Conservation (phyloP, 1,140 invertebrate species). For the Harpegnathos saltator region DNA sequence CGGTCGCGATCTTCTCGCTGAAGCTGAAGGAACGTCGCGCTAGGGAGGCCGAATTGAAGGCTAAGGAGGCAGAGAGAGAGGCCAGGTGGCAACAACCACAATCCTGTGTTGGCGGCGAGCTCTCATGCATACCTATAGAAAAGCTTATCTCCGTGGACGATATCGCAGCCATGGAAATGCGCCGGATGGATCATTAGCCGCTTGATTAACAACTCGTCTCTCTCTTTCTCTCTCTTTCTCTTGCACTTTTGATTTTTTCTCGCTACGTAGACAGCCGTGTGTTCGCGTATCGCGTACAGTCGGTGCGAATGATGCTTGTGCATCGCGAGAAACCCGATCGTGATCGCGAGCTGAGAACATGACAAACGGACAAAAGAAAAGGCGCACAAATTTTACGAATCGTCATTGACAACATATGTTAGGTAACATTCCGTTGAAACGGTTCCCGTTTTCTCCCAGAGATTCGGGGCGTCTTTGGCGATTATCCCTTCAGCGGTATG, state of each 20-base stretch:
- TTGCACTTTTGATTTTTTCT: constrained; percentile 68
- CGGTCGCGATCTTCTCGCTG: constrained; percentile 93
- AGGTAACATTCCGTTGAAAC: constrained; percentile 47
- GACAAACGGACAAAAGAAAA: constrained; percentile 57
- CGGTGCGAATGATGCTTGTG: constrained; percentile 29
- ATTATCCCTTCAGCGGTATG: constrained; percentile 11
- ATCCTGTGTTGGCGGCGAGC: constrained; percentile 90
- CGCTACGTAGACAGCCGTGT: constrained; percentile 69
- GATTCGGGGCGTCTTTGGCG: background rate
- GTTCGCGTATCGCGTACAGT: constrained; percentile 65
- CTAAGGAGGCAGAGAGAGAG: constrained; percentile 83
- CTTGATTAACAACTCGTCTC: constrained; percentile 43
- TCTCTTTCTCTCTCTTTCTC: background rate
- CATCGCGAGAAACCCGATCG: background rate
- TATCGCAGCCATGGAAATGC: constrained; percentile 84
- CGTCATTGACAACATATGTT: constrained; percentile 39
- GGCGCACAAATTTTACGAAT: constrained; percentile 67
- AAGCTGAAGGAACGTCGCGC: constrained; percentile 92
- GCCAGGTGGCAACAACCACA: constrained; percentile 87
- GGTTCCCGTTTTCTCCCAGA: background rate
- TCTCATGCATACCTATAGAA: constrained; percentile 93
- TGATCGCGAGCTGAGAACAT: background rate
- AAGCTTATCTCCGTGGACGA: constrained; percentile 87
- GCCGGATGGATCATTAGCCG: constrained; percentile 84
- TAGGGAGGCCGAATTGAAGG: constrained; percentile 89